Base-by-base conservation (phyloP, 1,140 invertebrate genomes). In the Trichoplusia ni region DNA sequence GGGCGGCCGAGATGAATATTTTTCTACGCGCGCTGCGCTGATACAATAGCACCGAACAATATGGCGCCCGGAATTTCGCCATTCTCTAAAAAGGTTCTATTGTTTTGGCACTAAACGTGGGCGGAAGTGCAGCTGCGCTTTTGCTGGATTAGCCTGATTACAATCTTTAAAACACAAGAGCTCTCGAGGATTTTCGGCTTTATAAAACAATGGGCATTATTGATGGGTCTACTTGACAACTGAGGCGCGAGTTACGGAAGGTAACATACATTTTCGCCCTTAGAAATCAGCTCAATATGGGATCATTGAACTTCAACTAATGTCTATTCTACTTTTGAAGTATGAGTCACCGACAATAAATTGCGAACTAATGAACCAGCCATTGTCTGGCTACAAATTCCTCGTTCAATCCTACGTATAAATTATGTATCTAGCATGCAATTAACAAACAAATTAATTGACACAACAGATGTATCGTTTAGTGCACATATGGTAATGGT, bases 41-140 rank as follows among this genome's bases (percentile, higher is more conserved):
- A 47, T 13, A 60, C 38, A 60, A 60, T 60, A 60, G 56, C 29
- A 31, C 18, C 27, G 56, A 23, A 60, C 56, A 60, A 60, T 60
- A 60, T 60, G 56, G 42, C 40, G 56, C 31, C 16, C 56, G 29
- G 40, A 47, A 60, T 60, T 60, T 60, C 9, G 42, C 40, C 56
- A 60, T 60, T 47, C 56, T 37, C 56, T 60, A 35, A 60, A 47
- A 60, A 60, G 42, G 29, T 60, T 60, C 56, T 44, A 47, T 46
- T 47, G 56, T 59, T 59, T 59, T 33, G 27, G 16, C 19, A 46
- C 23, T 33, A 46, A 33, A 46, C 16, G 40, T 46, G 40, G 27
- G 11, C 14, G 37, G 38, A 29, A 44, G 16, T 60, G 56, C 29
- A 58, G 40, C 56, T 46, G 56, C 29, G 42, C 56, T 60, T 47